Conservation (phyloP, 1,140 invertebrate genomes). For the roundworm (Caenorhabditis elegans) region DNA sequence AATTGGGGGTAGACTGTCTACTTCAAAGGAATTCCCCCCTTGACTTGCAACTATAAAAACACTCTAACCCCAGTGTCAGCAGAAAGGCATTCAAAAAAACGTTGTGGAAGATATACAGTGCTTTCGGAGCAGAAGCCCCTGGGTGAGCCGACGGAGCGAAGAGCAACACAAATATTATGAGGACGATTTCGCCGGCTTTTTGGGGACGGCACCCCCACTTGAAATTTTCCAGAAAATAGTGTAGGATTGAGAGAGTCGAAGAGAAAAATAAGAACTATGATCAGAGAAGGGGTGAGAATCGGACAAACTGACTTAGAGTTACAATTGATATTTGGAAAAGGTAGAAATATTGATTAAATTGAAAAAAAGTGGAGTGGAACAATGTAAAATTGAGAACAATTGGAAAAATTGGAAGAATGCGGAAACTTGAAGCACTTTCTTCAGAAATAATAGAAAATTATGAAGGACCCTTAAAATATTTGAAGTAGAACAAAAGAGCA, state of each 20-base stretch:
- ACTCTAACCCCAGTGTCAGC: not conserved
- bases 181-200: not conserved
- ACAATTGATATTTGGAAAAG: not conserved
- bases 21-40: no score
- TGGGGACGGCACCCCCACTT: not conserved
- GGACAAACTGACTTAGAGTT: not conserved
- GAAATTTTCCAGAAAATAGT: not conserved
- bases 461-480: not conserved
- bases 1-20: no score
- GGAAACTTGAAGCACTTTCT: no score
- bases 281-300: conserved; percentile 25
- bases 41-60: not conserved
- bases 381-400: no score
- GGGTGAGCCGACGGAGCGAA: not conserved
- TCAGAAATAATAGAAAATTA: not conserved
- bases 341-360: not conserved
- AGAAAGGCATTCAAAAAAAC: no score
- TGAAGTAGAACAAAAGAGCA: not conserved
- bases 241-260: not conserved
- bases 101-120: not conserved
- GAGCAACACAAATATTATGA: conserved; percentile 21
- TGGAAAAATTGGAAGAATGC: no score
- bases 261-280: not conserved
- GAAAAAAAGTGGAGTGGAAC: not conserved
- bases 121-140: not conserved